phyloP scores from a whole-genome alignment of 2,888 invertebrate species.

The Drosophila pullipes region DNA sequence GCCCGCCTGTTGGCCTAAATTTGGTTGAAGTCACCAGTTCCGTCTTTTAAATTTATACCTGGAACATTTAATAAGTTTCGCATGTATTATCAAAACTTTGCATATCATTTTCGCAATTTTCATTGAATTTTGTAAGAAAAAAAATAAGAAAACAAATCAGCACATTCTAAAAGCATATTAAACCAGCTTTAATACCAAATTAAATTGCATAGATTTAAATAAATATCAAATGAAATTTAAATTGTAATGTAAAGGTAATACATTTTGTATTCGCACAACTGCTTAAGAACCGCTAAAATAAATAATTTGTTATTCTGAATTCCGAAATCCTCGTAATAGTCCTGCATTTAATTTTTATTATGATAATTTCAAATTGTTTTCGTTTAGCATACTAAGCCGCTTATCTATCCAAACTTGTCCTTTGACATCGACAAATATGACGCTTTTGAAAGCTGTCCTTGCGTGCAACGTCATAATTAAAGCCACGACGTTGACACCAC shows the following conservation, averaged over 20 bases:
- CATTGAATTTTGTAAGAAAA: conserved; percentile 4
- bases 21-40: background rate
- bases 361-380: background rate
- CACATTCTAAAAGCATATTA: conserved; percentile 15
- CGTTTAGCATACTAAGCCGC: background rate
- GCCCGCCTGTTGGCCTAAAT: conserved; percentile 78
- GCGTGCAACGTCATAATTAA: conserved; percentile 43
- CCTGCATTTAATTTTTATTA: background rate
- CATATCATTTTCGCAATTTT: background rate
- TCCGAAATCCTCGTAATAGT: background rate
- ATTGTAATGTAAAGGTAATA: background rate
- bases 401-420: conserved; percentile 10
- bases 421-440: conserved; percentile 11
- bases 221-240: background rate
- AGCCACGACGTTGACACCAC: conserved; percentile 1
- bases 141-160: background rate
- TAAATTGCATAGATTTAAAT: background rate
- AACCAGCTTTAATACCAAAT: conserved; percentile 35
- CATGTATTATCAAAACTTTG: conserved; percentile 8
- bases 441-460: conserved; percentile 33
- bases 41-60: background rate
- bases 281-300: background rate
- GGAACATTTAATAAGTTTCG: conserved; percentile 5
- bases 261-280: background rate
- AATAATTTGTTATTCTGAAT: background rate